Percentiles rank a stretch among this genome's conserved stretches.
Evolutionary conservation across 2,888 invertebrate genomes (phyloP).

Genomic region (Andrena marginata): DNA sequence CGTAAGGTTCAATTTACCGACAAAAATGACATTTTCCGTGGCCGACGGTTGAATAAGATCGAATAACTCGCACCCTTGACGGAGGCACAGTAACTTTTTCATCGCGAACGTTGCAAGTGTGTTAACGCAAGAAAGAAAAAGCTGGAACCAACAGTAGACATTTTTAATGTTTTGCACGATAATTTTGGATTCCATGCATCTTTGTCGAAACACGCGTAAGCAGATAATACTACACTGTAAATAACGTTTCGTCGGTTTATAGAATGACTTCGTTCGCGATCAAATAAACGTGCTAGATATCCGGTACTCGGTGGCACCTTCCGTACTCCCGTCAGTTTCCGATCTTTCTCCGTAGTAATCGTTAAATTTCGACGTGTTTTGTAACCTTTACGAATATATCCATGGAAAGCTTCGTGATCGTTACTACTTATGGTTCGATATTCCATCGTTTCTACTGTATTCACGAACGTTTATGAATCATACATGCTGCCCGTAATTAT

Average conservation of each 20-base stretch:
- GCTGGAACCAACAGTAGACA: slow-evolving; percentile 75
- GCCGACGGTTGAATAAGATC: background rate
- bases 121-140: slow-evolving; percentile 66
- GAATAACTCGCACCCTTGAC: background rate
- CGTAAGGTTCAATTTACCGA: background rate
- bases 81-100: slow-evolving; percentile 42
- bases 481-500: background rate
- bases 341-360: slow-evolving; percentile 28
- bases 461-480: background rate
- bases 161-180: slow-evolving; percentile 72
- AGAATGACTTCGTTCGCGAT: background rate
- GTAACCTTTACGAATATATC: background rate
- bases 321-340: slow-evolving; percentile 2
- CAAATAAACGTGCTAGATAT: background rate
- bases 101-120: slow-evolving; percentile 49
- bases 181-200: slow-evolving; percentile 67
- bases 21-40: background rate
- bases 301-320: background rate
- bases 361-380: background rate
- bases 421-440: background rate
- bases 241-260: background rate
- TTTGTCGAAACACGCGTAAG: slow-evolving; percentile 61
- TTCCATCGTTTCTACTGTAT: background rate
- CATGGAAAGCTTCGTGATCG: background rate
- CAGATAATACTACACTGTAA: slow-evolving; percentile 21